Evolutionary conservation across 2,113 vertebrate genomes (phyloP).

Genomic region (Odocoileus virginianus): DNA sequence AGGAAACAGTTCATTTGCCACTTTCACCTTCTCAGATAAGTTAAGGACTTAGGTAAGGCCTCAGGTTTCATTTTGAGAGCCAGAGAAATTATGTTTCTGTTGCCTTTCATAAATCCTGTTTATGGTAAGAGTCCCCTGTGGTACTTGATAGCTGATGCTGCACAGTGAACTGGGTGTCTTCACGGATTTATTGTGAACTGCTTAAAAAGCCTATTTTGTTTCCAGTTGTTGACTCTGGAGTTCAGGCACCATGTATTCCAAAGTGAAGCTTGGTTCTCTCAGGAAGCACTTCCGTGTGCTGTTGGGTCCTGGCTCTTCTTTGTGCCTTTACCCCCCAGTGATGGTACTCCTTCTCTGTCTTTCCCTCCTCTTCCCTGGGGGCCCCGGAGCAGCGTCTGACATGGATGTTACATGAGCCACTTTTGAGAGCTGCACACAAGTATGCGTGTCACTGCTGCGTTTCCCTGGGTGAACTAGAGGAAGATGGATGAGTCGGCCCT

Average conservation of each 20-base stretch:
- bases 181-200: slow-evolving; percentile 10
- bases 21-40: background rate
- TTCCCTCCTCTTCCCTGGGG: slow-evolving; percentile 32
- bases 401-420: slow-evolving; percentile 95
- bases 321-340: slow-evolving; percentile 49
- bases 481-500: slow-evolving; percentile 97
- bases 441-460: slow-evolving; percentile 63
- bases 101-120: background rate
- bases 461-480: slow-evolving; percentile 60
- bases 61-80: background rate
- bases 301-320: slow-evolving; percentile 13
- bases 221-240: slow-evolving; percentile 54
- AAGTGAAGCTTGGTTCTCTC: background rate
- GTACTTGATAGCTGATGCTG: background rate
- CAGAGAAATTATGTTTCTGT: slow-evolving; percentile 1
- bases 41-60: background rate
- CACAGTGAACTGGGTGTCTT: background rate
- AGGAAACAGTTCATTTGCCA: background rate
- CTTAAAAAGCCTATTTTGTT: slow-evolving; percentile 14
- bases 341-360: slow-evolving; percentile 70
- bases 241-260: slow-evolving; percentile 48
- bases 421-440: slow-evolving; percentile 58
- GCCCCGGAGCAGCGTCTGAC: slow-evolving; percentile 79
- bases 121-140: background rate
- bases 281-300: slow-evolving; percentile 9